Evolutionary conservation across 2,888 invertebrate genomes (phyloP), one percentile per base, ranked within the genome.

Genomic region (Exocentrus adspersus): DNA sequence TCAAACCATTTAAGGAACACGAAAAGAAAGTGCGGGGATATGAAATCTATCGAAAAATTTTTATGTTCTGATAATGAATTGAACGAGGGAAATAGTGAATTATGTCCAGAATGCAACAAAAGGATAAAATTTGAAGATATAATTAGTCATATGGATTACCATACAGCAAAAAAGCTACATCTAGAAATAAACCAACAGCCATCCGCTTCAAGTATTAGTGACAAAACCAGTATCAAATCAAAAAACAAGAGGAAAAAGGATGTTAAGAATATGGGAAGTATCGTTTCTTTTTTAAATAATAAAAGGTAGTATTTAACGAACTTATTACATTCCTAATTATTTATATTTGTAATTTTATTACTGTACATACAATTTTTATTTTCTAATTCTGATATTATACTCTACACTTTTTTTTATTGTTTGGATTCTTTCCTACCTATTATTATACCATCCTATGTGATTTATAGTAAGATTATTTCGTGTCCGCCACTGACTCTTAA

Each of bases 91-190:
- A 57, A 61, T 56, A 68, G 67, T 9, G 74, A 79, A 68, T 62
- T 68, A 5, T 95, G 95, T 80, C 78, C 85, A 1, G 86, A 90
- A 75, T 95, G 95, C 81, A 85, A 85, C 3, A 86, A 87, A 77
- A 77, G 80, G 43, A 82, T 94, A 74, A 76, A 84, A 20, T 70
- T 83, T 1, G 84, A 86, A 77, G 86, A 88, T 64, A 80, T 90
- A 63, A 86, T 86, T 32, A 88, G 87, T 62, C 95, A 95, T 81
- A 81, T 87, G 10, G 95, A 97, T 83, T 95, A 89, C 79, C 96
- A 97, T 80, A 86, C 91, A 74, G 96, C 96, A 5, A 87, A 90
- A 76, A 89, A 90, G 76, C 80, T 96, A 54, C 92, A 89, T 72
- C 83, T 86, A 71, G 86, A 89, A 81, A 78, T 91, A 5, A 91